A percentile compares a stretch with the other conserved stretches of the same genome.
These are phyloP conservation scores for Argyrosomus regius DNA, from an alignment of 2,797 vertebrate species.

Conservation along the genomic window DNA sequence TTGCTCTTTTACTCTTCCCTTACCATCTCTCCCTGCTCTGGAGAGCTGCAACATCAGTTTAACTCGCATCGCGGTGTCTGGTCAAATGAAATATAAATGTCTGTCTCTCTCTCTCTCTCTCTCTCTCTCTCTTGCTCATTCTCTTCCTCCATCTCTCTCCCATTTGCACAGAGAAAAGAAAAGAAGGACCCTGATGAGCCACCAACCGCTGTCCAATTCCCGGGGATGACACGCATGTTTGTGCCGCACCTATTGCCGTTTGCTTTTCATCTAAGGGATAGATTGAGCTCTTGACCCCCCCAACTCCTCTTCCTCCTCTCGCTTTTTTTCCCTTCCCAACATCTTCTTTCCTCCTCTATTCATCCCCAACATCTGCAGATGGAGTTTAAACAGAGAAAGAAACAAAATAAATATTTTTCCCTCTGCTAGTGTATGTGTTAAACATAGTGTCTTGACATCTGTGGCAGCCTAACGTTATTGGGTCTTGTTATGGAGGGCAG, in stretches of 20 bases:
- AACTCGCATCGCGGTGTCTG: conserved; percentile 52
- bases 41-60: conserved; percentile 73
- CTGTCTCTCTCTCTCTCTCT: conserved; percentile 58
- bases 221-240: conserved; percentile 80
- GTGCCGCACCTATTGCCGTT: conserved; percentile 78
- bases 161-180: conserved; percentile 75
- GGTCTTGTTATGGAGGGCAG: neutral
- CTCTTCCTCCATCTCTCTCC: conserved; percentile 52
- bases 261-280: conserved; percentile 84
- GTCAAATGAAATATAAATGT: conserved; percentile 82
- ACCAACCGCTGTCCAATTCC: conserved; percentile 74
- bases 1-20: conserved; percentile 37
- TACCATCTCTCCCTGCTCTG: conserved; percentile 25
- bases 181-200: conserved; percentile 64
- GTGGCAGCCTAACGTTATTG: neutral
- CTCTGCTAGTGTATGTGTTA: neutral
- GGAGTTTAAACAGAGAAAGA: conserved; percentile 33
- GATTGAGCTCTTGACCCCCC: conserved; percentile 81
- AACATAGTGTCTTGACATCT: neutral
- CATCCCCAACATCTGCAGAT: conserved; percentile 31
- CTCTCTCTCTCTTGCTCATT: conserved; percentile 51
- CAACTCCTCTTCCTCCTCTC: conserved; percentile 5
- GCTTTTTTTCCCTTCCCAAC: conserved; percentile 24
- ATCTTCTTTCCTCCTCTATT: conserved; percentile 38
- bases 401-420: conserved; percentile 1